Evolutionary conservation across 1,140 invertebrate genomes (phyloP).

Genomic region (Drosophila varians): DNA sequence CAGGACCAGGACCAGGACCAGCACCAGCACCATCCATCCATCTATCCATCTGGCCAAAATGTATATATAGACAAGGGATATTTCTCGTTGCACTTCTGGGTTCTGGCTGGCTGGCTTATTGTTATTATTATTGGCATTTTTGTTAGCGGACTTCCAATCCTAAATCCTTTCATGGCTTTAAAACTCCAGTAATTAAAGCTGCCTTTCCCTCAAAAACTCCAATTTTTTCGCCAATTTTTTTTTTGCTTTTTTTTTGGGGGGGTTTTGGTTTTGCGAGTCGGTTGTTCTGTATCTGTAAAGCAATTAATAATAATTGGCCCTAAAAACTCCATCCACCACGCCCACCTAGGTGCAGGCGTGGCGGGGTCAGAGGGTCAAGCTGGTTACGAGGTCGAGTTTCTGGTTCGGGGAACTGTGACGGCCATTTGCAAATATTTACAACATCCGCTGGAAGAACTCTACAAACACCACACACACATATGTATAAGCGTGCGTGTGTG

Average conservation of each 20-base stretch:
- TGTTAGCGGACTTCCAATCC: neutral
- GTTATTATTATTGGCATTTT: constrained; percentile 53
- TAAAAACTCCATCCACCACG: constrained; percentile 57
- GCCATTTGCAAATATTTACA: constrained; percentile 80
- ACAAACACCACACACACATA: constrained; percentile 37
- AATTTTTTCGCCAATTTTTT: neutral
- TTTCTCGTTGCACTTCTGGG: constrained; percentile 4
- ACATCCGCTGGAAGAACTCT: constrained; percentile 61
- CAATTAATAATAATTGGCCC: constrained; percentile 80
- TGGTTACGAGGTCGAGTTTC: constrained; percentile 19
- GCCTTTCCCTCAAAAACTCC: neutral
- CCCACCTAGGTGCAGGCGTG: too few species aligned
- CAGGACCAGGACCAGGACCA: too few species aligned
- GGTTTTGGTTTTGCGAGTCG: constrained; percentile 23
- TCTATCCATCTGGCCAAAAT: constrained; percentile 3
- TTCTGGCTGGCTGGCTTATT: constrained; percentile 20
- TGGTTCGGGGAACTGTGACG: constrained; percentile 38
- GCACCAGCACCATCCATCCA: too few species aligned
- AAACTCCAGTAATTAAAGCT: constrained; percentile 7
- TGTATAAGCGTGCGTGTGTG: neutral
- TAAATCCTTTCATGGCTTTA: neutral
- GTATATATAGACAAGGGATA: constrained; percentile 5
- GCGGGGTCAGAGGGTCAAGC: neutral
- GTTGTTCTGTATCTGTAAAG: constrained; percentile 74
- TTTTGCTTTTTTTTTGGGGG: constrained; percentile 4